A percentile compares a stretch with the other conserved stretches of the same genome.
Conservation (phyloP, 2,888 invertebrate genomes). For the Tromatobia lineatoria region DNA sequence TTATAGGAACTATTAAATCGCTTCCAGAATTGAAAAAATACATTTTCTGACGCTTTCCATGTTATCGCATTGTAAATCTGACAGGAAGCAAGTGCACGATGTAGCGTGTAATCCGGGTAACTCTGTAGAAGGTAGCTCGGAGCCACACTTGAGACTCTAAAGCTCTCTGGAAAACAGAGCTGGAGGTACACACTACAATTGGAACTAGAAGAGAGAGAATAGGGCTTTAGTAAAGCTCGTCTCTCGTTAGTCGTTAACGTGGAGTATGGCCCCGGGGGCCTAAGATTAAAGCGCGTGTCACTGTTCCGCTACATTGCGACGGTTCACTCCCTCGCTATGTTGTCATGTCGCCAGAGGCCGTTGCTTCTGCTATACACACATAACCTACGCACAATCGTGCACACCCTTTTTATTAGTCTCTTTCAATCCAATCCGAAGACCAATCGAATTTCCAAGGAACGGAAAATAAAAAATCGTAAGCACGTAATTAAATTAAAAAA, state of each 20-base stretch:
- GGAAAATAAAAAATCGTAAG: too few species aligned
- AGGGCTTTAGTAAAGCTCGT: conserved; percentile 25
- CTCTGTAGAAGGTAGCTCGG: conserved; percentile 17
- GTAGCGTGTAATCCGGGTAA: conserved; percentile 14
- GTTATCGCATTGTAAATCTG: conserved; percentile 10
- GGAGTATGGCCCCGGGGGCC: conserved; percentile 21
- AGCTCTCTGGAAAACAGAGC: conserved; percentile 17
- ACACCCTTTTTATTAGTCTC: background rate
- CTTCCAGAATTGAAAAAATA: background rate
- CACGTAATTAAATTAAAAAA: too few species aligned
- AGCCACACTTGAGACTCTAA: conserved; percentile 34
- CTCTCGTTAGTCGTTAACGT: conserved; percentile 35
- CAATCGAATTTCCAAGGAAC: background rate
- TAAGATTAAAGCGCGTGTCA: conserved; percentile 12
- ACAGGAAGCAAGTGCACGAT: conserved; percentile 12
- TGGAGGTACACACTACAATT: conserved; percentile 24
- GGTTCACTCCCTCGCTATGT: background rate
- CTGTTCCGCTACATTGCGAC: background rate
- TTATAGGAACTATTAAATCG: too few species aligned
- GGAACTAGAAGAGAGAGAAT: conserved; percentile 7
- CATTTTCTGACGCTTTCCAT: background rate
- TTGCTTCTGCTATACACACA: background rate
- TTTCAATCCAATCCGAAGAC: background rate
- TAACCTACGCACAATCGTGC: conserved; percentile 12
- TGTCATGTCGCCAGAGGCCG: conserved; percentile 6